phyloP scores from a whole-genome alignment of 2,113 vertebrate genomes.

The Hippocampus abdominalis region DNA sequence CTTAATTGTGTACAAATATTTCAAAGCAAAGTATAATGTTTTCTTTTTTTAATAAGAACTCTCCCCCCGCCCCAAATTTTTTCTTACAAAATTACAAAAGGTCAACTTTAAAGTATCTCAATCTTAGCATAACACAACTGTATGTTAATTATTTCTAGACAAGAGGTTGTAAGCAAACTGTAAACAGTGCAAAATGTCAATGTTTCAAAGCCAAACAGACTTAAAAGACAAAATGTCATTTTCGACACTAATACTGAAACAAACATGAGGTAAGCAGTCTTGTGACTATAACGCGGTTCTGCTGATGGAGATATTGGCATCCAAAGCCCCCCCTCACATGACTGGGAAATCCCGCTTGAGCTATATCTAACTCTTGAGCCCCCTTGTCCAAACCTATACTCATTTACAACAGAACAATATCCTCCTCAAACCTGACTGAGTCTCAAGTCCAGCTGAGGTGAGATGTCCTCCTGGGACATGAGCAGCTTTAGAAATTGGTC shows the following conservation, averaged over 20 bases:
- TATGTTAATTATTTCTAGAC: background rate
- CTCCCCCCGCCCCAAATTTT: background rate
- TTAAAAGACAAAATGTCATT: background rate
- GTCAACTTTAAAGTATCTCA: background rate
- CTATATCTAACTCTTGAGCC: background rate
- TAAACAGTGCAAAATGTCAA: background rate
- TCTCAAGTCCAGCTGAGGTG: no score
- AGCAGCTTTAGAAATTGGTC: slow-evolving; percentile 76
- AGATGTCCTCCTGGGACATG: slow-evolving; percentile 1
- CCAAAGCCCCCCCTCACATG: background rate
- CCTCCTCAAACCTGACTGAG: background rate
- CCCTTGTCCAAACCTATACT: background rate
- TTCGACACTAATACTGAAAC: background rate
- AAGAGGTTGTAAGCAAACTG: background rate
- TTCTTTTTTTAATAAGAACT: background rate
- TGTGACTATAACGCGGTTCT: background rate
- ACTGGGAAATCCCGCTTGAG: background rate
- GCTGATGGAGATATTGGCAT: background rate
- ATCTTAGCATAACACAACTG: background rate
- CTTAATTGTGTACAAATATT: background rate
- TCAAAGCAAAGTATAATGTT: background rate
- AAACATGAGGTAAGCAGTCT: background rate
- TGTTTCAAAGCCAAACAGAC: background rate
- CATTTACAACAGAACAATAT: background rate
- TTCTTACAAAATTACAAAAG: background rate